Evolutionary conservation across 2,797 vertebrate species (phyloP).

Genomic region (Eidolon dupreanum): DNA sequence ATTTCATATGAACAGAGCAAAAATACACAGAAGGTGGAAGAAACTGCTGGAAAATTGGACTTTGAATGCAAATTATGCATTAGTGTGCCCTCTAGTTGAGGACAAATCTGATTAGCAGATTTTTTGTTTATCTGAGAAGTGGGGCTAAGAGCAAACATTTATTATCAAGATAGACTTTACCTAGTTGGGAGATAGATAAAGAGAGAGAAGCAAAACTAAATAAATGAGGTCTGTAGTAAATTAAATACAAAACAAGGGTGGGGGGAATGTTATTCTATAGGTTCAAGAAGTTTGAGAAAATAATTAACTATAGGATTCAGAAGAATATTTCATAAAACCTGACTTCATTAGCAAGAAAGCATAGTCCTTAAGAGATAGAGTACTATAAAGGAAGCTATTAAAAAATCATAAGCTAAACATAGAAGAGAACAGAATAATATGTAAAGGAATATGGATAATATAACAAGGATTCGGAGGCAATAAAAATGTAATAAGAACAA

Average conservation of each 20-base stretch:
- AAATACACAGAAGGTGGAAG: not conserved
- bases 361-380: not conserved
- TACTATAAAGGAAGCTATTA: not conserved
- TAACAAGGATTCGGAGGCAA: not conserved
- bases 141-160: not conserved
- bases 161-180: not conserved
- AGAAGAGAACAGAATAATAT: not conserved
- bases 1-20: not conserved
- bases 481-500: not conserved
- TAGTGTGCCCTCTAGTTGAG: not conserved
- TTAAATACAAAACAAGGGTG: not conserved
- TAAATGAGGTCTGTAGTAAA: not conserved
- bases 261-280: not conserved
- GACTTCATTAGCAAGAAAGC: not conserved
- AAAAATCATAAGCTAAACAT: not conserved
- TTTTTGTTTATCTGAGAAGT: not conserved
- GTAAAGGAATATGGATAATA: slow-evolving; percentile 2
- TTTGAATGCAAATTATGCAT: not conserved
- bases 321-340: not conserved
- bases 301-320: not conserved
- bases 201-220: slow-evolving; percentile 23
- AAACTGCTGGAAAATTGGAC: not conserved
- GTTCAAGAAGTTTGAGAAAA: slow-evolving; percentile 10
- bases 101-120: not conserved
- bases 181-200: not conserved